A percentile compares a stretch with the other conserved stretches of the same genome.
These are phyloP conservation scores for Syrrhaptes paradoxus DNA, from an alignment of 2,113 vertebrate species.

Conservation along the genomic window DNA sequence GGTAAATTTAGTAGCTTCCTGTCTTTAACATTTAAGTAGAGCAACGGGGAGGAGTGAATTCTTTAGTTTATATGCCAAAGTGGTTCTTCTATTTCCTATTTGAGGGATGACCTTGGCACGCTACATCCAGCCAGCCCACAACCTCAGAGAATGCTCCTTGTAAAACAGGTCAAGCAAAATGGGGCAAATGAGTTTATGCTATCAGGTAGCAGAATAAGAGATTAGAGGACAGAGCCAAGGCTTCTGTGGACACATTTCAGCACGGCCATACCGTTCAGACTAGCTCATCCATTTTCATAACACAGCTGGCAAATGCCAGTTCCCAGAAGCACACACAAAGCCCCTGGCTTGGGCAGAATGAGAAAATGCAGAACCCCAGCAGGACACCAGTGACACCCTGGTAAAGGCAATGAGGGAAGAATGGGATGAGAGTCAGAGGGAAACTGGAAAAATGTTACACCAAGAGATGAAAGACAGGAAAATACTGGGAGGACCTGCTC, in stretches of 20 bases:
- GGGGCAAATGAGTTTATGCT: neutral
- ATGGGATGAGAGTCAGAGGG: accelerated
- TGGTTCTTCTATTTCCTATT: neutral
- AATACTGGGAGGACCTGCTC: neutral
- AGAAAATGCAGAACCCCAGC: neutral
- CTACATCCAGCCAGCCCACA: neutral
- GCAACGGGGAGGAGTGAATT: neutral
- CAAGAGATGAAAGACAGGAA: neutral
- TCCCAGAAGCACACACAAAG: neutral
- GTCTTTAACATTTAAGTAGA: neutral
- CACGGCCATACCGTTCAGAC: neutral
- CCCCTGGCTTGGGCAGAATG: neutral
- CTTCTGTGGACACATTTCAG: neutral
- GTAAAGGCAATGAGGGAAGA: neutral
- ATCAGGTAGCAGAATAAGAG: neutral
- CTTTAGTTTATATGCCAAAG: neutral
- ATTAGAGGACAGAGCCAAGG: neutral
- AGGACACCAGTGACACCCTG: neutral
- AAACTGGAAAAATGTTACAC: neutral
- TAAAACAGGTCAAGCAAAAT: neutral
- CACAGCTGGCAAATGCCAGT: neutral
- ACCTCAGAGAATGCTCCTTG: neutral
- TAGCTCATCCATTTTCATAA: neutral
- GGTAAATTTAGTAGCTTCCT: neutral
- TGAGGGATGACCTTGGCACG: neutral